phyloP scores from a whole-genome alignment of 2,888 invertebrate species.

The Papilio gigon region DNA sequence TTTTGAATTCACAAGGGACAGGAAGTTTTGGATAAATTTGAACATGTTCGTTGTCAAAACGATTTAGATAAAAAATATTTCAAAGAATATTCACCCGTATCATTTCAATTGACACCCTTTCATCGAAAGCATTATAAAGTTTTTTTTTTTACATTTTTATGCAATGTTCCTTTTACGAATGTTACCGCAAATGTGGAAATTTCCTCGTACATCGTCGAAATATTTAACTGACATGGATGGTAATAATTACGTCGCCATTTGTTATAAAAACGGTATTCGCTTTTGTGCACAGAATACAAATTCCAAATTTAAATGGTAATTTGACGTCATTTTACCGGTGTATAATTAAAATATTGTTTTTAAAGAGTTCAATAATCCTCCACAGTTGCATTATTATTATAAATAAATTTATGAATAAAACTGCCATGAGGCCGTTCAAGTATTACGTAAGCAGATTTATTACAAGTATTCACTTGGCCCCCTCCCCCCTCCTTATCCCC shows the following conservation, averaged over 20 bases:
- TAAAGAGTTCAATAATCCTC: too few relatives aligned
- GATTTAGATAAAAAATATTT: conserved; percentile 9
- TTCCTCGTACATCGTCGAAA: not conserved
- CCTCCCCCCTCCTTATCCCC: too few relatives aligned
- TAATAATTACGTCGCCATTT: conserved; percentile 9
- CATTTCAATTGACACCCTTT: conserved; percentile 20
- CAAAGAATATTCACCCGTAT: not conserved
- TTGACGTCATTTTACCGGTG: too few relatives aligned
- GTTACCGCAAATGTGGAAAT: not conserved
- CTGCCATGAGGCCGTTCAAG: too few relatives aligned
- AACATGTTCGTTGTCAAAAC: conserved; percentile 15
- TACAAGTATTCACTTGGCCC: too few relatives aligned
- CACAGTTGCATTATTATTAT: too few relatives aligned
- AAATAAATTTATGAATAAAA: too few relatives aligned
- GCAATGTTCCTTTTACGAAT: not conserved
- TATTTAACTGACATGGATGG: not conserved
- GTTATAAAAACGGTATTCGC: conserved; percentile 7
- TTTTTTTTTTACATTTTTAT: conserved; percentile 1
- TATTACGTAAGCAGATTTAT: too few relatives aligned
- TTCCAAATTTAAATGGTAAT: conserved; percentile 8
- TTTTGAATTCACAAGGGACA: not conserved
- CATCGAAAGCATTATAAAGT: conserved; percentile 13
- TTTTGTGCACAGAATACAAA: conserved; percentile 2
- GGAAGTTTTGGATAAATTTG: not conserved
- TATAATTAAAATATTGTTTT: too few relatives aligned